phyloP scores from a whole-genome alignment of 2,113 vertebrate species.

The Fulica atra region DNA sequence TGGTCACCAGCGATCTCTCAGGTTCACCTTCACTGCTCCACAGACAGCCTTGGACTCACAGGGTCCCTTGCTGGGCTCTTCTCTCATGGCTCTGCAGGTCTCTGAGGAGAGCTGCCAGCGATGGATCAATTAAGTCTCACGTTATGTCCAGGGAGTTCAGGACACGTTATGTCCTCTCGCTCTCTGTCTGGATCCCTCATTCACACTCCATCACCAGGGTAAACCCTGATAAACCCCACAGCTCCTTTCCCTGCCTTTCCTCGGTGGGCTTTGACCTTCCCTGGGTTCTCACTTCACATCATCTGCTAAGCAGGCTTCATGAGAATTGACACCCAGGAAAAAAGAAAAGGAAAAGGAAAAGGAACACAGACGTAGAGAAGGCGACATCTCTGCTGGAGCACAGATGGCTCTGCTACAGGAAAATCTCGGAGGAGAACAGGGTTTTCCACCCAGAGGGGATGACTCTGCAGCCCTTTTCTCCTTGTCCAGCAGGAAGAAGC shows the following conservation, averaged over 20 bases:
- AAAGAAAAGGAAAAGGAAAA: neutral
- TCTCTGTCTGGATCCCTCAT: neutral
- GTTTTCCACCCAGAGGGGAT: neutral
- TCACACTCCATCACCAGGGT: neutral
- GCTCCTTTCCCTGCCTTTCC: neutral
- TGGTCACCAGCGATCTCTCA: neutral
- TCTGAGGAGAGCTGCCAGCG: neutral
- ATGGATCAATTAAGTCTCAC: neutral
- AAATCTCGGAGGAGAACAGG: neutral
- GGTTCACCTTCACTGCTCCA: neutral
- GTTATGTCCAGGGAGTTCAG: neutral
- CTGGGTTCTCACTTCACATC: neutral
- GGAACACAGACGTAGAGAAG: accelerated
- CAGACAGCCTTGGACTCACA: neutral
- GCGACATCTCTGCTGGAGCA: neutral
- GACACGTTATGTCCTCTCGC: neutral
- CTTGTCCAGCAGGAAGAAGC: neutral
- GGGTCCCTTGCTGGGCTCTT: neutral
- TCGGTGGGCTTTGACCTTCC: neutral
- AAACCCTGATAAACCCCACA: neutral
- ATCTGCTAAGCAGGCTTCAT: neutral
- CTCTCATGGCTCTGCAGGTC: neutral
- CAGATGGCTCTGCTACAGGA: neutral
- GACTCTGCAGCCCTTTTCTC: neutral
- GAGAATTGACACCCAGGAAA: neutral